Conservation (phyloP, 2,113 vertebrate genomes). For the Tachysurus fulvidraco region DNA sequence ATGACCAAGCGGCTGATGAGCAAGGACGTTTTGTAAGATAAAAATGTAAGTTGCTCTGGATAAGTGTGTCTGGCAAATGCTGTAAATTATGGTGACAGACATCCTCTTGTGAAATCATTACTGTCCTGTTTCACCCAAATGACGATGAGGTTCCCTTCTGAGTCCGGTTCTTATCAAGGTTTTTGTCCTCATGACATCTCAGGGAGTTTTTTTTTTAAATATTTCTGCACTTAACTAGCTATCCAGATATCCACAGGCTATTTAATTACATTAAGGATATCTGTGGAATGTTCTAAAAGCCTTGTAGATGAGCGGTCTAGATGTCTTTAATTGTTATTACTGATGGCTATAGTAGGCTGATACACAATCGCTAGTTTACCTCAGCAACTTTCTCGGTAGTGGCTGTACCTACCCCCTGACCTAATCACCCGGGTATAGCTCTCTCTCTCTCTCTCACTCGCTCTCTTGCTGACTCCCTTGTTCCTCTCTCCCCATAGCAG, state of each 20-base stretch:
- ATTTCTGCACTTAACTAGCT: neutral
- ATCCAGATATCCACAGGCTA: no score
- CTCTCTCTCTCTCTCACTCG: neutral
- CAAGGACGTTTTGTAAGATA: no score
- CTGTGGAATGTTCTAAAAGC: neutral
- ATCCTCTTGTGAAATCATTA: no score
- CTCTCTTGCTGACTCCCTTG: neutral
- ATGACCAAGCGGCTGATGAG: no score
- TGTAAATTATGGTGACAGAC: no score
- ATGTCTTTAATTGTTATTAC: neutral
- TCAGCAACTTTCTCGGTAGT: neutral
- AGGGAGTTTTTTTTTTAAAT: neutral
- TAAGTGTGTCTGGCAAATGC: no score
- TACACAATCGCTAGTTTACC: neutral
- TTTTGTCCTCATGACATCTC: no score
- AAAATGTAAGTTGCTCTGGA: no score
- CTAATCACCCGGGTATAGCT: neutral
- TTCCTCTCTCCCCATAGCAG: neutral
- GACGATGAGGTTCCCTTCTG: no score
- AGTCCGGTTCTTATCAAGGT: no score
- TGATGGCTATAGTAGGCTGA: neutral
- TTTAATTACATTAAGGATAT: neutral
- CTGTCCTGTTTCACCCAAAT: no score
- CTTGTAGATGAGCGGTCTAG: no score
- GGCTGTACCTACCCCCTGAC: conserved; percentile 6